Evolutionary conservation across 1,140 invertebrate species (phyloP).

Genomic region (Tyrophagus putrescentiae): DNA sequence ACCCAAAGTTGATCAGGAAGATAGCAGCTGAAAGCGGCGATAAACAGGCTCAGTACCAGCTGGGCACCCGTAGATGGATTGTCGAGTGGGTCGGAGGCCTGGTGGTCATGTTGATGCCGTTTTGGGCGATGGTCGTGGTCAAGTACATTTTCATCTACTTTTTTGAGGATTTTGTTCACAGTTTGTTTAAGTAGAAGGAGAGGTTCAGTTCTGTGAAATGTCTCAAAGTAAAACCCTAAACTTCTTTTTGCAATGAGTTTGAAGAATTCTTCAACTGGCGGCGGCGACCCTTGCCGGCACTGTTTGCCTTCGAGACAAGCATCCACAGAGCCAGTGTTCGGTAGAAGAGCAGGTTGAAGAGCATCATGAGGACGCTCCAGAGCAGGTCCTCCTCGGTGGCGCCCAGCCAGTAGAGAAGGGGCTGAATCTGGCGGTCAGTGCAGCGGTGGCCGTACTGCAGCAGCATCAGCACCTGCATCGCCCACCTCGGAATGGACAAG

Average conservation of each 20-base stretch:
- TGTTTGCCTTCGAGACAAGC: no score
- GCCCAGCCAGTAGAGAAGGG: neutral
- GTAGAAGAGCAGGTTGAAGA: conserved; percentile 4
- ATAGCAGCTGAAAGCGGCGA: conserved; percentile 7
- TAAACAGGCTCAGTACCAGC: conserved; percentile 8
- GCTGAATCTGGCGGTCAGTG: neutral
- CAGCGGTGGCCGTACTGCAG: conserved; percentile 16
- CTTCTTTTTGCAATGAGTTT: no score
- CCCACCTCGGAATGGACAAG: neutral
- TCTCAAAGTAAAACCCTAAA: no score
- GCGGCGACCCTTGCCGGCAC: no score
- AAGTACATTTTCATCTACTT: neutral
- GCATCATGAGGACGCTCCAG: neutral
- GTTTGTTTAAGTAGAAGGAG: no score
- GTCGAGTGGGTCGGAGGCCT: neutral
- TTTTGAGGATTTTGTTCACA: neutral
- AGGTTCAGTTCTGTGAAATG: no score
- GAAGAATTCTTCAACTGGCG: no score
- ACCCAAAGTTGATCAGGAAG: conserved; percentile 25
- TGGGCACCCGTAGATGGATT: neutral
- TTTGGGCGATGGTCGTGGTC: neutral
- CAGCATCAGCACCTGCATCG: neutral
- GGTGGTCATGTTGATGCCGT: neutral
- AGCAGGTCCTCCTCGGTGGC: neutral
- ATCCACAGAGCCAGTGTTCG: no score